Conservation (phyloP, 2,113 vertebrate genomes). For the Thamnaconus septentrionalis region DNA sequence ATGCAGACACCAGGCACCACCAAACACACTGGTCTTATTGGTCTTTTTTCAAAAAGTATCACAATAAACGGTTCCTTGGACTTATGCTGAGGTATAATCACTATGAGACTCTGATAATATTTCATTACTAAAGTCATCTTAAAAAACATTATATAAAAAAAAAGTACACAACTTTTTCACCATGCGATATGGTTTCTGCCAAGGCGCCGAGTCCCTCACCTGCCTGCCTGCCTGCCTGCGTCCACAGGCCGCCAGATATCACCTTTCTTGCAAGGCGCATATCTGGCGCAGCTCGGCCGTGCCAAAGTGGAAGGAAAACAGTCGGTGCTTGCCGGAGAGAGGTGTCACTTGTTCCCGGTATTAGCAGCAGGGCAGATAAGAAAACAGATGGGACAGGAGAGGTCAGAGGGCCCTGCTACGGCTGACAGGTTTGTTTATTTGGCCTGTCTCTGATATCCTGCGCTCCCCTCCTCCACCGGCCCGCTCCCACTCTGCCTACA, state of each 20-base stretch:
- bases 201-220: background rate
- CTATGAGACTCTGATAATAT: too few relatives aligned
- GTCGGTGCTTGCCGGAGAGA: slow-evolving; percentile 60
- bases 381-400: slow-evolving; percentile 75
- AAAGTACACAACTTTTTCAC: too few relatives aligned
- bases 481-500: slow-evolving; percentile 48
- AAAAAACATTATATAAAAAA: too few relatives aligned
- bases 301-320: slow-evolving; percentile 70
- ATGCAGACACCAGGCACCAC: too few relatives aligned
- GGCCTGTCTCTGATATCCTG: slow-evolving; percentile 77
- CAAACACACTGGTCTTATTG: too few relatives aligned
- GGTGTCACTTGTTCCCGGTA: slow-evolving; percentile 79
- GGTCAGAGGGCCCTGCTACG: slow-evolving; percentile 73
- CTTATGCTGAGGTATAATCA: too few relatives aligned
- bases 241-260: slow-evolving; percentile 23
- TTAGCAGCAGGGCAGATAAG: slow-evolving; percentile 73
- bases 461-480: slow-evolving; percentile 39
- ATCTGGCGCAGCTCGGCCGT: slow-evolving; percentile 36
- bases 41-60: too few relatives aligned
- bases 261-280: slow-evolving; percentile 7
- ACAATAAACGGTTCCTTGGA: too few relatives aligned
- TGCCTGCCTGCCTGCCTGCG: slow-evolving; percentile 3
- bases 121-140: too few relatives aligned
- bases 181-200: too few relatives aligned
- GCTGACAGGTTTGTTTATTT: slow-evolving; percentile 78